Base-by-base conservation (phyloP, 2,113 vertebrate species). In the Climacteris rufus region DNA sequence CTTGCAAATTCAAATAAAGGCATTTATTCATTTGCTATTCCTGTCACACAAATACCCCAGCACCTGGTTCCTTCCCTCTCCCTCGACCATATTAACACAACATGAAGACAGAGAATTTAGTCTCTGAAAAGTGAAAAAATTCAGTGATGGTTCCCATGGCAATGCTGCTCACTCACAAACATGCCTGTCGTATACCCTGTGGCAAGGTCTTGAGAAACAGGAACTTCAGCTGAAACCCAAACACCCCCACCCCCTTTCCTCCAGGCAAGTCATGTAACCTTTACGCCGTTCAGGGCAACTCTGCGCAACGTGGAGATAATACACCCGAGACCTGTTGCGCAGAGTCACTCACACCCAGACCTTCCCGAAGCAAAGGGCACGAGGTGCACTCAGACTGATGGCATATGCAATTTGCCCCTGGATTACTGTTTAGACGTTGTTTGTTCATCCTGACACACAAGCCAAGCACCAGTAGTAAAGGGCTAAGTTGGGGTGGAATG, bases 1-100 rank as follows among this genome's bases (percentile, higher is more conserved):
- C 91, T 89, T 95, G 90, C 91, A 96, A 83, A 96, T 95, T 97
- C 68, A 97, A 91, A 97, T 93, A 91, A 94, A 96, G 89, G 69
- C 74, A 82, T 92, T 95, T 93, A 93, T 87, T 91, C 72, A 65
- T 84, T 86, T 94, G 78, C 91, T 96, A 96, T 96, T 96, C 93
- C 66, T 7, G 83, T 92, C 94, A 90, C 93, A 94, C 1, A 4
- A 95, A 90, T 56, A 91, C 79, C 27, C 76, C 0, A 0, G 81
- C 94, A 96, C 82, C 86, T 83, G 90, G 75, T 76, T 95, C 76
- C 50, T 92, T 83, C 81, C 59, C 61, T 94, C 83, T 93, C 85
- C 66, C 68, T 82, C 86, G 92, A 90, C 49, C 7, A 2, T 39
- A 53, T 64, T 60, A 89, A 93, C 1, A 25, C 40, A 93, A 89